Base-by-base conservation (phyloP, 2,113 vertebrate genomes). In the Tragelaphus imberbis region DNA sequence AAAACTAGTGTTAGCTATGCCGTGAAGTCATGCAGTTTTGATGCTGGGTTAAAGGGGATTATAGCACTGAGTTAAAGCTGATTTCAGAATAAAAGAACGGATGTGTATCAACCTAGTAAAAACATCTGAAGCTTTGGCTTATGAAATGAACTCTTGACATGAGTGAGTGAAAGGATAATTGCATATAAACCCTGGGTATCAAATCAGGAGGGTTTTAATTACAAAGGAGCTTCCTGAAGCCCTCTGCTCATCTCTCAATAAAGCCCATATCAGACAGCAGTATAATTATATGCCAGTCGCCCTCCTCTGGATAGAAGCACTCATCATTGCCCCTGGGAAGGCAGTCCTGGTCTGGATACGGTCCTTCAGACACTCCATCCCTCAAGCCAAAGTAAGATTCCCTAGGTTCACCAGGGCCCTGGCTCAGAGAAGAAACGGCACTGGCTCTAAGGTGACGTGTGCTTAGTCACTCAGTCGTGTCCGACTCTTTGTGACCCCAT, bases 151-250 rank as follows among this genome's bases (percentile, higher is more conserved):
- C 23, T 93, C 75, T 21, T 30, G 16, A 77, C 36, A 17, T 10
- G 58, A 92, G 58, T 16, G 8, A 91, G 56, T 65, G 28, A 95
- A 92, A 89, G 28, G 30, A 65, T 90, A 87, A 79, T 59, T 84
- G 61, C 71, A 89, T 21, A 56, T 63, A 87, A 93, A 71, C 11
- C 23, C 63, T 82, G 47, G 14, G 28, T 61, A 88, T 61, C 75
- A 17, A 89, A 53, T 51, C 91, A 87, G 82, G 65, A 94, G 53
- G 89, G 51, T 90, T 94, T 92, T 93, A 88, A 75, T 94, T 86
- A 91, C 86, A 93, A 91, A 93, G 68, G 59, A 80, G 84, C 79
- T 33, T 85, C 82, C 4, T 21, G 82, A 86, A 93, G 81, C 33
- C 63, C 75, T 80, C 61, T 84, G 51, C 51, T 93, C 89, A 75